phyloP scores from a whole-genome alignment of 2,113 vertebrate species.

The Crotalus helleri region DNA sequence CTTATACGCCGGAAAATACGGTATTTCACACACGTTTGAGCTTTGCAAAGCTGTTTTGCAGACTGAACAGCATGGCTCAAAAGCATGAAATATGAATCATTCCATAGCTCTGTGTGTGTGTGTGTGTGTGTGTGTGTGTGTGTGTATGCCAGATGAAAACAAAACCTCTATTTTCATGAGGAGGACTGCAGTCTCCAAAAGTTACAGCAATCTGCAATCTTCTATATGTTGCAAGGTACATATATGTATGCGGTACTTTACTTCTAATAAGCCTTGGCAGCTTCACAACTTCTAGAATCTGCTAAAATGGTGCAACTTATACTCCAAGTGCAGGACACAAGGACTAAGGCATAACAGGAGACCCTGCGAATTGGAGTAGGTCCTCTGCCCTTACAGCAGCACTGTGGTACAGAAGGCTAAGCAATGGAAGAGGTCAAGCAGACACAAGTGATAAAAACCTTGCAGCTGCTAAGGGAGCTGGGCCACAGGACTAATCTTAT shows the following conservation, averaged over 20 bases:
- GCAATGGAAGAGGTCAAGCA: background rate
- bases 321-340: background rate
- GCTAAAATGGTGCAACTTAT: background rate
- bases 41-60: background rate
- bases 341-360: background rate
- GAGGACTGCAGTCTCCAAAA: background rate
- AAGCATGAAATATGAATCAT: background rate
- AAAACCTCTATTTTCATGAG: background rate
- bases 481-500: no score
- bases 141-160: background rate
- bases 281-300: background rate
- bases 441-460: background rate
- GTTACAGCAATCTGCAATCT: background rate
- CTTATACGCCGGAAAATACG: no score
- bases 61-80: background rate
- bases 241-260: background rate
- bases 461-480: background rate
- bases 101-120: background rate
- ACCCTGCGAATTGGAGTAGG: background rate
- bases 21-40: no score
- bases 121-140: background rate
- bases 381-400: background rate
- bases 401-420: background rate
- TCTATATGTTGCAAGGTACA: background rate
- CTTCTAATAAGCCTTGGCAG: background rate